Evolutionary conservation across 2,888 invertebrate genomes (phyloP).

Genomic region (Hyposoter dolosus): DNA sequence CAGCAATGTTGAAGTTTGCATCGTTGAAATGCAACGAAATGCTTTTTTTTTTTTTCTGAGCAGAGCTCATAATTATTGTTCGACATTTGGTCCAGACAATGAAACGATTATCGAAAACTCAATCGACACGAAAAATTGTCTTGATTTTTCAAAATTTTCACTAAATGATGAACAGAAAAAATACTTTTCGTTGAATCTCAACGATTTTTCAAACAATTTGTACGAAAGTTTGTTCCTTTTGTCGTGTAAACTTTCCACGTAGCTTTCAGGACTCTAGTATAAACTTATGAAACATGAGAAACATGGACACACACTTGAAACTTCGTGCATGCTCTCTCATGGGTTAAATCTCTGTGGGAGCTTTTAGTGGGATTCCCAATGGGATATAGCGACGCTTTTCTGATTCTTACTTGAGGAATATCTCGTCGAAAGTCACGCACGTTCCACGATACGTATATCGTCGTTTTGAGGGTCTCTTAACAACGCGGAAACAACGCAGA

Average conservation of each 20-base stretch:
- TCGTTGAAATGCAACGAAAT: too few relatives aligned
- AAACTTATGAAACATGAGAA: conserved; percentile 44
- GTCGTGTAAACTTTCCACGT: conserved; percentile 6
- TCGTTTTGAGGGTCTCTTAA: conserved; percentile 62
- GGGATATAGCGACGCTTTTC: conserved; percentile 33
- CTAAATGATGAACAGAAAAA: too few relatives aligned
- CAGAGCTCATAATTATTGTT: too few relatives aligned
- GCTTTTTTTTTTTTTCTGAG: too few relatives aligned
- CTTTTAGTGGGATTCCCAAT: conserved; percentile 57
- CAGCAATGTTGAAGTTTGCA: too few relatives aligned
- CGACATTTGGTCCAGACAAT: too few relatives aligned
- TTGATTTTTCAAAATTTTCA: too few relatives aligned
- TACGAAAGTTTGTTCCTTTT: conserved; percentile 1
- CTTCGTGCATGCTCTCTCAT: conserved; percentile 32
- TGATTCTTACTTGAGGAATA: conserved; percentile 29
- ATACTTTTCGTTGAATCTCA: too few relatives aligned
- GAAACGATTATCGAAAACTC: too few relatives aligned
- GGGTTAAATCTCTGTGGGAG: conserved; percentile 38
- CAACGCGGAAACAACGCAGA: conserved; percentile 81
- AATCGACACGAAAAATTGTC: too few relatives aligned
- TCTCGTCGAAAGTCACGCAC: conserved; percentile 45
- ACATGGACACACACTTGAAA: conserved; percentile 63
- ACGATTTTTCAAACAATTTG: background rate
- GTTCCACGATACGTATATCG: conserved; percentile 38
- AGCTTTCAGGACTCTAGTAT: conserved; percentile 17